Conservation (phyloP, 2,113 vertebrate species). For the Columbina picui region DNA sequence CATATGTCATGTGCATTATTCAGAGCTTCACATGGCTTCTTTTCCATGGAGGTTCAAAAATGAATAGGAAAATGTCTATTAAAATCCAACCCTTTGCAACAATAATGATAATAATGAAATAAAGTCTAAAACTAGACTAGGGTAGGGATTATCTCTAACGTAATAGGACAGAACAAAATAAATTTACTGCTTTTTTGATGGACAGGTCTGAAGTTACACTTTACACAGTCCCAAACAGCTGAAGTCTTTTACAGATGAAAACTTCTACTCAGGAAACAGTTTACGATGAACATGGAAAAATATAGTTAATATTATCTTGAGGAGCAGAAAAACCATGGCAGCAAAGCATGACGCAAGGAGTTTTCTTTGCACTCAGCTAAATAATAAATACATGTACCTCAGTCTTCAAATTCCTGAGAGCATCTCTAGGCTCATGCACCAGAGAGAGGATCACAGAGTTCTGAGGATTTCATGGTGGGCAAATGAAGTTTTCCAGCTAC, state of each 20-base stretch:
- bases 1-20: constrained; percentile 42
- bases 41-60: constrained; percentile 11
- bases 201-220: background rate
- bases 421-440: background rate
- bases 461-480: background rate
- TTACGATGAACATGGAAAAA: background rate
- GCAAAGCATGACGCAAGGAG: background rate
- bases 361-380: background rate
- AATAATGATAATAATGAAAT: background rate
- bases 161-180: background rate
- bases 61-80: background rate
- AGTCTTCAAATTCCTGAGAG: background rate
- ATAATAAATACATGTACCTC: rapidly evolving
- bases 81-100: background rate
- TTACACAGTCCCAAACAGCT: background rate
- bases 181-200: background rate
- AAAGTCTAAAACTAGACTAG: background rate
- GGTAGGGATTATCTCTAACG: background rate
- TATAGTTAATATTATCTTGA: background rate
- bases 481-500: background rate
- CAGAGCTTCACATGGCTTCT: background rate
- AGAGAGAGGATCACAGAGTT: background rate
- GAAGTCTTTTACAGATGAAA: background rate
- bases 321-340: background rate
- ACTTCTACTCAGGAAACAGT: background rate